Evolutionary conservation across 2,888 invertebrate genomes (phyloP), one percentile per base, ranked within the genome.

Genomic region (Steromphala cineraria): DNA sequence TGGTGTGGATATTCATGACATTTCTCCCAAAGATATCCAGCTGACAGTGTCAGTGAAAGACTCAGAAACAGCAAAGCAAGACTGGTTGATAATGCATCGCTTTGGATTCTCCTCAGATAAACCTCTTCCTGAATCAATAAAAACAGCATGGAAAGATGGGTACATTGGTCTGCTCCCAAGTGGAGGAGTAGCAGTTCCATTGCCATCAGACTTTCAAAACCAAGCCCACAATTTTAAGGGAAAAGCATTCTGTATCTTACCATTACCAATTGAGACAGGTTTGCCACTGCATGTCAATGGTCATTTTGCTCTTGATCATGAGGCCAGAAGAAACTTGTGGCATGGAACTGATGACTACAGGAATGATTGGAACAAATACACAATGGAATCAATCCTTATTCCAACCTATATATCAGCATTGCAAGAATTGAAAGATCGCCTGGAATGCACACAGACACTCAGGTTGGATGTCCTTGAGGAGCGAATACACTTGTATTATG

Each of bases 201-300:
- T 71, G 31, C 28, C 56, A 53, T 1, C 40, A 36, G 28, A 24
- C 5, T 46, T 46, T 24, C 40, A 52, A 3, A 17, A 19, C 10
- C 40, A 40, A 24, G 17, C 17, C 0, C 21, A 1, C 4, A 0
- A 1, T 1, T 15, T 17, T 15, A 67, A 80, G 10, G 83, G 81
- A 0, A 82, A 81, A 71, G 87, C 84, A 17, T 91, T 87, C 83
- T 91, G 91, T 67, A 90, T 87, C 36, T 82, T 91, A 24, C 90
- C 91, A 8, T 78, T 91, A 21, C 90, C 91, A 15, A 75, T 86
- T 7, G 31, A 79, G 19, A 88, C 89, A 4, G 85, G 86, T 3
- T 83, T 91, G 0, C 90, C 90, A 21, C 82, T 90, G 10, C 89
- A 90, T 80, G 81, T 90, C 15, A 90, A 91, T 82, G 91, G 89